Evolutionary conservation across 2,113 vertebrate genomes (phyloP).

Genomic region (Salvelinus sp.): DNA sequence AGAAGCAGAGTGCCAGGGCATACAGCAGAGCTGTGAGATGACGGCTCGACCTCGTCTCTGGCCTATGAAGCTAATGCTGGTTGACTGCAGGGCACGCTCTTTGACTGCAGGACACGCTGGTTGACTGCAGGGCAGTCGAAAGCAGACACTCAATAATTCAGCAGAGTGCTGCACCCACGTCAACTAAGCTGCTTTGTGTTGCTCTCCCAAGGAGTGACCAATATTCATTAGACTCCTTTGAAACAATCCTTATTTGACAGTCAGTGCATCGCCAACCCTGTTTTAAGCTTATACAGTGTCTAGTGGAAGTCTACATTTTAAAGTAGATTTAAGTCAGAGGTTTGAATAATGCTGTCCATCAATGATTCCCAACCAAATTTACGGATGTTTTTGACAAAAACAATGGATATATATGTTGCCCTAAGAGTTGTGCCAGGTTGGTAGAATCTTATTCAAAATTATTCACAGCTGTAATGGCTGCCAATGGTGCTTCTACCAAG

Average conservation of each 20-base stretch:
- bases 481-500: no score
- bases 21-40: neutral
- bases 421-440: no score
- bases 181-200: conserved; percentile 6
- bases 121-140: conserved; percentile 19
- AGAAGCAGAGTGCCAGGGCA: neutral
- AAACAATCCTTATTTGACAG: neutral
- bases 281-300: no score
- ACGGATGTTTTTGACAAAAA: no score
- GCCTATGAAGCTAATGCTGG: neutral
- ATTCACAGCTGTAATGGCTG: no score
- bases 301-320: no score
- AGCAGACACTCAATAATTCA: conserved; percentile 44
- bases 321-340: no score
- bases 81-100: conserved; percentile 7
- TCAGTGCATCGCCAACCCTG: neutral
- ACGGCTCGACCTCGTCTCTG: neutral
- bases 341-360: neutral
- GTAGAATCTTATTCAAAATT: no score
- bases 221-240: neutral
- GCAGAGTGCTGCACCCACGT: neutral
- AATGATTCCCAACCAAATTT: neutral
- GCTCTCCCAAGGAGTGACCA: neutral
- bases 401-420: no score
- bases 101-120: conserved; percentile 9